These are phyloP conservation scores for Drosophila algonquin DNA, from an alignment of 2,888 invertebrate genomes.

Conservation along the genomic window DNA sequence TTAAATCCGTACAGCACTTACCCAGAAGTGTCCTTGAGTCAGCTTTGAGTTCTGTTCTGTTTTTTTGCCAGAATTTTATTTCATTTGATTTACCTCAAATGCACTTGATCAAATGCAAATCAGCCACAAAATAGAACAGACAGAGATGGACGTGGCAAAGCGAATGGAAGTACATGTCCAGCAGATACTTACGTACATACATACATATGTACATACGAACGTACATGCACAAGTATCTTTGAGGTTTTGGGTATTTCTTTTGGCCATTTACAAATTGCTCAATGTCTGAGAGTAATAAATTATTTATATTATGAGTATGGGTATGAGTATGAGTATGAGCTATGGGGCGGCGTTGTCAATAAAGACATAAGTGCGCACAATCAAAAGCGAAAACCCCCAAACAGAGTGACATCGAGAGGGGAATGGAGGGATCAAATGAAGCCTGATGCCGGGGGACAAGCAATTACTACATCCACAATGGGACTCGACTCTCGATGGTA, in stretches of 20 bases:
- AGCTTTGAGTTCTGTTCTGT: slow-evolving; percentile 17
- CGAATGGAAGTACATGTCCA: slow-evolving; percentile 3
- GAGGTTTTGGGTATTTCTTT: slow-evolving; percentile 23
- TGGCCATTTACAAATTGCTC: slow-evolving; percentile 70
- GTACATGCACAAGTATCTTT: slow-evolving; percentile 10
- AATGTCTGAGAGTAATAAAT: slow-evolving; percentile 64
- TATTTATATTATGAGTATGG: slow-evolving; percentile 58
- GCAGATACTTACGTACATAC: neutral
- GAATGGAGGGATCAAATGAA: slow-evolving; percentile 10
- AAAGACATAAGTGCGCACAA: slow-evolving; percentile 74
- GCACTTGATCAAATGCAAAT: slow-evolving; percentile 62
- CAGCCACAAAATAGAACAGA: slow-evolving; percentile 20
- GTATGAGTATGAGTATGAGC: neutral
- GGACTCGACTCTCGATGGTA: slow-evolving; percentile 12
- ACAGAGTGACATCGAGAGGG: slow-evolving; percentile 55
- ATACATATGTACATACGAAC: neutral
- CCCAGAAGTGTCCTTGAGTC: slow-evolving; percentile 41
- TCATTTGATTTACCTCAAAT: slow-evolving; percentile 48
- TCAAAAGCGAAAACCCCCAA: slow-evolving; percentile 64
- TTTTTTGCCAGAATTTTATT: slow-evolving; percentile 13
- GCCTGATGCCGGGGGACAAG: neutral
- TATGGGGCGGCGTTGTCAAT: slow-evolving; percentile 62
- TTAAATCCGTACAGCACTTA: slow-evolving; percentile 43
- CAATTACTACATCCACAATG: slow-evolving; percentile 40
- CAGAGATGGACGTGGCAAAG: slow-evolving; percentile 4